phyloP scores from a whole-genome alignment of 2,113 vertebrate species.

The Boulengeromyrus knoepffleri region DNA sequence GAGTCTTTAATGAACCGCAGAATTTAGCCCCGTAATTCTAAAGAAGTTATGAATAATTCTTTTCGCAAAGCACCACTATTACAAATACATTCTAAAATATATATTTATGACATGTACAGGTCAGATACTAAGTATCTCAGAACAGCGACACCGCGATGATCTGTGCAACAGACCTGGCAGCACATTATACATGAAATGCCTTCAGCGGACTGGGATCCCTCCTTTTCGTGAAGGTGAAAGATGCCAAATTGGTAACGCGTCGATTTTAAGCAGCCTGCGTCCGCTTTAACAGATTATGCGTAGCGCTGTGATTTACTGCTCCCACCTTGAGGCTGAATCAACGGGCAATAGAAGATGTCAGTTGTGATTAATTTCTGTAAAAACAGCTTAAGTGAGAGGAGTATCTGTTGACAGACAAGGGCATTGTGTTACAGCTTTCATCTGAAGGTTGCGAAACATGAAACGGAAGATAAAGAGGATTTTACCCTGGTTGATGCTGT shows the following conservation, averaged over 20 bases:
- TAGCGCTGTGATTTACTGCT: constrained; percentile 34
- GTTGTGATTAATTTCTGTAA: constrained; percentile 15
- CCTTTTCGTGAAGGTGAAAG: not conserved
- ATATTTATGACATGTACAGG: constrained; percentile 38
- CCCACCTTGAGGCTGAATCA: constrained; percentile 26
- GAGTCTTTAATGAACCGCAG: constrained; percentile 50
- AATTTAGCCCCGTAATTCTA: constrained; percentile 22
- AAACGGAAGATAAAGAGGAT: not conserved
- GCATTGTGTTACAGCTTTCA: constrained; percentile 2
- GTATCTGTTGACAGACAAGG: constrained; percentile 9
- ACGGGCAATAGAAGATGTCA: constrained; percentile 10
- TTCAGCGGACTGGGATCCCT: not conserved
- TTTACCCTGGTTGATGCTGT: not conserved
- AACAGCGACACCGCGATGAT: constrained; percentile 20
- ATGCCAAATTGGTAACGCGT: not conserved
- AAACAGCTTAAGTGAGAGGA: constrained; percentile 12
- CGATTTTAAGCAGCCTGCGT: not conserved
- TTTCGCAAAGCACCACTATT: constrained; percentile 29
- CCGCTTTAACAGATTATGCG: not conserved
- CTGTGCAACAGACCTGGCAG: not conserved
- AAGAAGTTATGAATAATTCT: constrained; percentile 41
- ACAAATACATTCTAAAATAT: constrained; percentile 52
- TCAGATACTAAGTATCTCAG: constrained; percentile 24
- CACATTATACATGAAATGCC: not conserved
- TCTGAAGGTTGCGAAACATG: not conserved